Base-by-base conservation (phyloP, 1,140 invertebrate species). In the Dendroctonus valens region DNA sequence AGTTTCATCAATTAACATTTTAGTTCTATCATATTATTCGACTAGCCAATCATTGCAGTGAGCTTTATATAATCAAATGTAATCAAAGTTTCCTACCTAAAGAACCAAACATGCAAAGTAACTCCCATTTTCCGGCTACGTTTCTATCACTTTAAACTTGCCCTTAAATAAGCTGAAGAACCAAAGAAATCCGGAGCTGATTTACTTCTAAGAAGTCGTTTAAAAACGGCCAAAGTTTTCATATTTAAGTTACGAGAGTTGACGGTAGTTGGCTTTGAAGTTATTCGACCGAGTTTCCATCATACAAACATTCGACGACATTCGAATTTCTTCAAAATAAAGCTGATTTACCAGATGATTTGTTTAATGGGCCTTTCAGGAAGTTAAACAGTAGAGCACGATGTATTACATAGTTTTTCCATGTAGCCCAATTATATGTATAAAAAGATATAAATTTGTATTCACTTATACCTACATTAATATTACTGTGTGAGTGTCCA, bases 161-260 rank as follows among this genome's bases (percentile, higher is more conserved):
- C 46, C 37, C 53, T 55, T 55, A 40, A 55, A 55, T 55, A 55
- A 55, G 53, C 11, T n/a, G 11, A n/a, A 55, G 40, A 55, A 55
- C 53, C 53, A 41, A 55, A 55, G 53, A 55, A 55, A 41, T 55
- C 53, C 15, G 37, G 38, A 39, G 0, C 40, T 55, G 38, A 55
- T 55, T 55, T 55, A 55, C 53, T 55, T 55, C 53, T 40, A 55
- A 52, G 26, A 52, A 8, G 50, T 52, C 50, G 50, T 52, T 52
- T 52, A 52, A 55, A 55, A 55, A 55, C 53, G 9, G 39, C 8
- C 7, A 55, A 55, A 55, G 53, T 55, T 55, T 55, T 55, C 53
- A 41, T 55, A 55, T 55, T 55, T 55, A 55, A 55, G 26, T 55
- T 55, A 41, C 53, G 40, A 41, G 40, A 55, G 53, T 55, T 52